A percentile compares a stretch with the other conserved stretches of the same genome.
Conservation (phyloP, 2,888 invertebrate species). For the Malthinus flaveolus region DNA sequence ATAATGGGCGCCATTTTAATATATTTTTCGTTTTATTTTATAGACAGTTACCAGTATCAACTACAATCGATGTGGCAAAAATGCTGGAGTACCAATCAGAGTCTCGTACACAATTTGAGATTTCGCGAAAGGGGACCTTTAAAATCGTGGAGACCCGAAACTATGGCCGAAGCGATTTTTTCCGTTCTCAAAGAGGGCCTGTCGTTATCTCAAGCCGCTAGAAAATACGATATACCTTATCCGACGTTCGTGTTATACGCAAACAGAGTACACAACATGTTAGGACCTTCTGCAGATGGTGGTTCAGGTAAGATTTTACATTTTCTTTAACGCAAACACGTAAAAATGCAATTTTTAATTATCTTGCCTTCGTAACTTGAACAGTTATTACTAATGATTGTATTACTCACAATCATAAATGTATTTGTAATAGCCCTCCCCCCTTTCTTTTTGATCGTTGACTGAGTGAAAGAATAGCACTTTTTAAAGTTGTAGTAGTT, state of each 20-base stretch:
- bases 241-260: conserved; percentile 93
- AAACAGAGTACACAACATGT: conserved; percentile 91
- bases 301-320: conserved; percentile 73
- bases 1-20: conserved; percentile 9
- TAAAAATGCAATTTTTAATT: no score
- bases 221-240: conserved; percentile 93
- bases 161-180: conserved; percentile 94
- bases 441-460: no score
- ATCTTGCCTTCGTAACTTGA: no score
- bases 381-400: no score
- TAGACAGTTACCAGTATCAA: conserved; percentile 95
- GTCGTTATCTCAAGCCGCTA: conserved; percentile 85
- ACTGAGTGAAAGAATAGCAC: no score
- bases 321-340: conserved; percentile 17
- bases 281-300: conserved; percentile 89
- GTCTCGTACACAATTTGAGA: conserved; percentile 85
- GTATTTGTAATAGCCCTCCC: no score
- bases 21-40: conserved; percentile 55
- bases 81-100: conserved; percentile 93
- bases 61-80: conserved; percentile 95
- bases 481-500: no score
- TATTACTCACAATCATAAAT: no score
- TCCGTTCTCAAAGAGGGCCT: conserved; percentile 89
- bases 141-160: conserved; percentile 92
- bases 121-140: conserved; percentile 91